Evolutionary conservation across 2,797 vertebrate genomes (phyloP), one percentile per base, ranked within the genome.

Genomic region (Protonibea diacanthus): DNA sequence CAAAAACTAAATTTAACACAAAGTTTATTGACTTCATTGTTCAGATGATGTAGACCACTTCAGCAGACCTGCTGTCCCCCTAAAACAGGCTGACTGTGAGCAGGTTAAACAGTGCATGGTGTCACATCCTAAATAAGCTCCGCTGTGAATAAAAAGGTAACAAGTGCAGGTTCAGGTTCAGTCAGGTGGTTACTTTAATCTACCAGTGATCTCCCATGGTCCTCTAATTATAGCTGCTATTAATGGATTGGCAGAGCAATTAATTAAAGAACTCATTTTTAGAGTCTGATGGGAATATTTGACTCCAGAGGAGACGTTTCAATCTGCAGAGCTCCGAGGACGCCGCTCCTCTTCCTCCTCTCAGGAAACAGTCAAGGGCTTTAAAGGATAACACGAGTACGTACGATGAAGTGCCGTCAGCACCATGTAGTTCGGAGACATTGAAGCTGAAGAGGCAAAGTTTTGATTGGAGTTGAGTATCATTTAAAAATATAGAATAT

Each of bases 221-320:
- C 58, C 67, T 87, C 91, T 94, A 93, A 93, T 93, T 90, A 91
- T 89, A 93, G 91, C 86, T 62, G 74, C 84, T 87, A 82, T 92
- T 93, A 95, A 92, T 82, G 86, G 89, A 90, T 78, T 82, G 74
- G 81, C 72, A 84, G 73, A 88, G 88, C 78, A 91, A 86, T 92
- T 91, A 92, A 94, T 94, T 93, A 93, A 74, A 85, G 59, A 23
- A 55, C 81, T 86, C 81, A 81, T 83, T 91, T 87, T 90, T 85
- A 78, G 73, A 62, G 81, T 56, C 91, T 87, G 69, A 23, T 82
- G 93, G 91, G 93, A 93, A 78, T 3, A 42, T 67, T 80, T 66
- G 4, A 72, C 86, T 86, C 71, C 47, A 59, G 78, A 81, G 86
- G 74, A 78, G 78, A 81, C 27, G 82, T 86, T 85, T 72, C 72